phyloP scores from a whole-genome alignment of 1,140 invertebrate genomes.

The Philopotamus ludificatus region DNA sequence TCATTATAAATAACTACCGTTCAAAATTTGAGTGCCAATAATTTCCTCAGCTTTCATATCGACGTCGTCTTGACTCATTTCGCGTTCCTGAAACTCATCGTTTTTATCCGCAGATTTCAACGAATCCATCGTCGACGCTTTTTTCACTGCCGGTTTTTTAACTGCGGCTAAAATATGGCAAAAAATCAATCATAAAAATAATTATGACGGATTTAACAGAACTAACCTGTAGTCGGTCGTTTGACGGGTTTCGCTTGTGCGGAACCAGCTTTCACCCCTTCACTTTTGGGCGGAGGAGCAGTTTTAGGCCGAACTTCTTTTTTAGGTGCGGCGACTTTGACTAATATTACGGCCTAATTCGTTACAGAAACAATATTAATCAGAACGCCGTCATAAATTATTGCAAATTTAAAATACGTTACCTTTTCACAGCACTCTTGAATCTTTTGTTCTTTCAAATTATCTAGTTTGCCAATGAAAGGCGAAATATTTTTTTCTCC shows the following conservation, averaged over 20 bases:
- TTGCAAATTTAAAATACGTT: conserved; percentile 8
- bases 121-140: conserved; percentile 35
- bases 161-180: conserved; percentile 17
- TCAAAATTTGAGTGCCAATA: conserved; percentile 54
- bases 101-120: neutral
- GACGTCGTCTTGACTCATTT: conserved; percentile 67
- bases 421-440: conserved; percentile 90
- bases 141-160: conserved; percentile 38
- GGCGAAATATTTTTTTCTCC: conserved; percentile 87
- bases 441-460: conserved; percentile 92
- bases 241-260: conserved; percentile 58
- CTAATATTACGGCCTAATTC: conserved; percentile 70
- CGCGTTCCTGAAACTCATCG: conserved; percentile 51
- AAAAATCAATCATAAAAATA: conserved; percentile 3
- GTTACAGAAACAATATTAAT: neutral
- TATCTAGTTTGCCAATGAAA: conserved; percentile 85
- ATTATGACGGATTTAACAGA: neutral
- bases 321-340: conserved; percentile 66
- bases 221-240: conserved; percentile 53
- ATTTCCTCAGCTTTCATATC: conserved; percentile 66
- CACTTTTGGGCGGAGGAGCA: conserved; percentile 44
- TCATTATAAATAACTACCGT: conserved; percentile 22
- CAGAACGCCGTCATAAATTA: neutral
- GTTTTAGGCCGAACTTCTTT: conserved; percentile 59
- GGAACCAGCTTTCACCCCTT: conserved; percentile 56